Conservation (phyloP, 2,888 invertebrate species). For the Caenorhabditis sp. region DNA sequence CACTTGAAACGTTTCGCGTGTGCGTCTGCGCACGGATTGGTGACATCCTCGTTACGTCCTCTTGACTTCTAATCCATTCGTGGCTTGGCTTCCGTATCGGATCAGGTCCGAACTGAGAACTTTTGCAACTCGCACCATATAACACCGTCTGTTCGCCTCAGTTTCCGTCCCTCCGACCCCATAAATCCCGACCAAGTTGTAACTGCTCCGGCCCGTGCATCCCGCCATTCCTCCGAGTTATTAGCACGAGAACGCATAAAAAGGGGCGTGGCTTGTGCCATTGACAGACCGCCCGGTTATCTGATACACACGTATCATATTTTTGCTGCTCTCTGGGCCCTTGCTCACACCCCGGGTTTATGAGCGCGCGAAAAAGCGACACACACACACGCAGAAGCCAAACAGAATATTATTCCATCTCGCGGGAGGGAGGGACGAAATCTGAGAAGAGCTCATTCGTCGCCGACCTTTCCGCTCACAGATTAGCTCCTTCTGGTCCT, state of each 20-base stretch:
- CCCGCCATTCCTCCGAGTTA: not conserved
- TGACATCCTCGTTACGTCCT: slow-evolving; percentile 44
- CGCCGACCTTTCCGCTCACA: too few relatives aligned
- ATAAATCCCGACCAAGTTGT: slow-evolving; percentile 7
- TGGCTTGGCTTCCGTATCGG: not conserved
- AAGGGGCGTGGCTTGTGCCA: not conserved
- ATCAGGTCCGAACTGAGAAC: too few relatives aligned
- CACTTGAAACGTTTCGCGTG: slow-evolving; percentile 44
- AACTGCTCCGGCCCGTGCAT: slow-evolving; percentile 4
- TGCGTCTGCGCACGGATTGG: slow-evolving; percentile 11
- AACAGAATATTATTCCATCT: too few relatives aligned
- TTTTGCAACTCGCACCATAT: too few relatives aligned
- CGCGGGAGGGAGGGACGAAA: not conserved
- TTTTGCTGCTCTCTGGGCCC: slow-evolving; percentile 20
- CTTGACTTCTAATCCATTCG: slow-evolving; percentile 32
- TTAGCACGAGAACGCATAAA: slow-evolving; percentile 19
- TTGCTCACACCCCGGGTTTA: not conserved
- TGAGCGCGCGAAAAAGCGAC: not conserved
- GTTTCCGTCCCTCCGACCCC: not conserved
- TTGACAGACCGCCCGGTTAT: slow-evolving; percentile 35
- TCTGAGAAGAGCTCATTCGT: too few relatives aligned
- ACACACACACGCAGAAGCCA: not conserved
- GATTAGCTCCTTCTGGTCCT: too few relatives aligned
- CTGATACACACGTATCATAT: slow-evolving; percentile 53
- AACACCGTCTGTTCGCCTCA: slow-evolving; percentile 2